These are phyloP conservation scores for Alligator mississippiensis DNA, from an alignment of 2,113 vertebrate species.

Conservation along the genomic window DNA sequence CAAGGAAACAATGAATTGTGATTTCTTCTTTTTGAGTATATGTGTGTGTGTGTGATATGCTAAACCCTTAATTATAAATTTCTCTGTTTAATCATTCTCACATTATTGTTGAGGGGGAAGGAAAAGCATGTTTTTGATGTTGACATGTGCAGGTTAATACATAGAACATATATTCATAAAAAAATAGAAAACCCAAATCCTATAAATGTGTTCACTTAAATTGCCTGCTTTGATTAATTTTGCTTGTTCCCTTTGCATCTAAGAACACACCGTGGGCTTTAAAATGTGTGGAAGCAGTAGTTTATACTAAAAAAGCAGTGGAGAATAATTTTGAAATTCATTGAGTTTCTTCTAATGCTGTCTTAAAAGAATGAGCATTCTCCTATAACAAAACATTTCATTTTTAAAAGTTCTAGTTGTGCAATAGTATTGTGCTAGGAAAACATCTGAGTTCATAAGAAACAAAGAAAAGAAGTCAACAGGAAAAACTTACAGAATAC, in stretches of 20 bases:
- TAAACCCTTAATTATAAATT: neutral
- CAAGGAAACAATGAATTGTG: neutral
- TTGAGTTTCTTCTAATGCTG: neutral
- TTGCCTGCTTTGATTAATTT: neutral
- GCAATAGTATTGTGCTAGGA: neutral
- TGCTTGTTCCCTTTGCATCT: neutral
- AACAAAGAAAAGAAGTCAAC: neutral
- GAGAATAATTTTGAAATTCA: neutral
- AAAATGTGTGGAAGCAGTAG: neutral
- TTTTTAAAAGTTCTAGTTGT: neutral
- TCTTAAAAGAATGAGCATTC: neutral
- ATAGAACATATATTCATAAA: neutral
- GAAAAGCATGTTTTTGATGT: neutral
- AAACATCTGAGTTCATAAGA: neutral
- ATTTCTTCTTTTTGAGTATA: no score
- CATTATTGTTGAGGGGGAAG: neutral
- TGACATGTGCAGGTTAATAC: neutral
- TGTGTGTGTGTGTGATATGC: neutral
- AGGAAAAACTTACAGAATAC: neutral
- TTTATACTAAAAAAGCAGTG: neutral
- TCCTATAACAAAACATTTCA: neutral
- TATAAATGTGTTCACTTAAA: neutral
- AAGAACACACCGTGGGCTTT: neutral
- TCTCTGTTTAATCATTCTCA: neutral
- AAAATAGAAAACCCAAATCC: neutral